Evolutionary conservation across 2,797 vertebrate genomes (phyloP).

Genomic region (Orestias chungarensis): DNA sequence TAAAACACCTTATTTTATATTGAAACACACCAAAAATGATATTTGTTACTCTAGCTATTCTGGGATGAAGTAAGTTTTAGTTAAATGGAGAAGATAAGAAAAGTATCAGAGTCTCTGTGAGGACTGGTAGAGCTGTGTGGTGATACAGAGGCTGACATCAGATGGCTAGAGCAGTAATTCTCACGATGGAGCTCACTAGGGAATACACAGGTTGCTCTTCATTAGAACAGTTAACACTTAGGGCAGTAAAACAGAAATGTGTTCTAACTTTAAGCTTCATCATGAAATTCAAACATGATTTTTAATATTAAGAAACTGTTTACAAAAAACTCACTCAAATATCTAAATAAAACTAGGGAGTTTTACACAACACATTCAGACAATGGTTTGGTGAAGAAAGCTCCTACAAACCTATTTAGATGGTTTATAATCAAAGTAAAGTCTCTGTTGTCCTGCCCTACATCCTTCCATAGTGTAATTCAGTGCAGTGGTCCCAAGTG

Average conservation of each 20-base stretch:
- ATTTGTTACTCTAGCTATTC: not conserved
- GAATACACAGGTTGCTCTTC: slow-evolving; percentile 52
- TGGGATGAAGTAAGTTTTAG: not conserved
- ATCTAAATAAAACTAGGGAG: slow-evolving; percentile 20
- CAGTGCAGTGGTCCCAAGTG: slow-evolving; percentile 69
- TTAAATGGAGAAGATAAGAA: not conserved
- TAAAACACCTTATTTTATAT: not conserved
- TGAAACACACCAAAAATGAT: not conserved
- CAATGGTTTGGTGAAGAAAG: slow-evolving; percentile 29
- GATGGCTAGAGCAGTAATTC: slow-evolving; percentile 57
- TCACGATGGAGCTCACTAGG: slow-evolving; percentile 43
- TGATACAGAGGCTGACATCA: slow-evolving; percentile 40
- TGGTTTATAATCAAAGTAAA: slow-evolving; percentile 81
- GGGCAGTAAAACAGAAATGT: slow-evolving; percentile 32
- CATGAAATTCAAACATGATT: slow-evolving; percentile 6
- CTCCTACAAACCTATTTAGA: slow-evolving; percentile 69
- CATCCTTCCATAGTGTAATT: slow-evolving; percentile 78
- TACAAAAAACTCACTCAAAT: slow-evolving; percentile 18
- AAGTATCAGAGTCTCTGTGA: slow-evolving; percentile 33
- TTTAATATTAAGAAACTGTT: not conserved
- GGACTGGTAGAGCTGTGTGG: not conserved
- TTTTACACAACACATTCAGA: slow-evolving; percentile 29
- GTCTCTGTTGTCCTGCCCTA: slow-evolving; percentile 78
- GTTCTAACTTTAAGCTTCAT: slow-evolving; percentile 49
- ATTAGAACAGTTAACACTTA: slow-evolving; percentile 44